Conservation (phyloP, 1,140 invertebrate species). For the Eumeta japonica region DNA sequence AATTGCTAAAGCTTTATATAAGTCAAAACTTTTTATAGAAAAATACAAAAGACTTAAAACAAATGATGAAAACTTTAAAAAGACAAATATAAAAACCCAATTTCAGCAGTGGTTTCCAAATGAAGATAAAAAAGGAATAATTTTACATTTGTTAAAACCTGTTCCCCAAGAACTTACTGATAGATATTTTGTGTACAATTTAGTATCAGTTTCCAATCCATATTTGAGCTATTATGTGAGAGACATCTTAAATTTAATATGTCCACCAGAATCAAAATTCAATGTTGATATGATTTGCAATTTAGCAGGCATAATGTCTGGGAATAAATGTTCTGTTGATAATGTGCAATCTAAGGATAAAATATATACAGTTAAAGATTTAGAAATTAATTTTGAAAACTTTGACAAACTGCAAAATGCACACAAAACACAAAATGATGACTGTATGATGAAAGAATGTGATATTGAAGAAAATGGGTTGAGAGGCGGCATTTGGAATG, state of each 20-base stretch:
- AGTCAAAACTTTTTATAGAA: constrained; percentile 1
- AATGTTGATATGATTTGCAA: constrained; percentile 30
- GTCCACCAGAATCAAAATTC: constrained; percentile 24
- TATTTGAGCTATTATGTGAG: constrained; percentile 36
- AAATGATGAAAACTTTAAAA: constrained; percentile 23
- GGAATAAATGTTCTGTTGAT: constrained; percentile 1
- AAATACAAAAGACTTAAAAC: constrained; percentile 10
- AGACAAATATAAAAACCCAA: constrained; percentile 27
- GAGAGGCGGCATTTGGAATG: constrained; percentile 26
- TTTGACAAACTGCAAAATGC: constrained; percentile 5
- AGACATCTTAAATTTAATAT: constrained; percentile 31
- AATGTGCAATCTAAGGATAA: constrained; percentile 10
- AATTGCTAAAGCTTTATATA: background rate
- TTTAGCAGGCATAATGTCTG: constrained; percentile 37
- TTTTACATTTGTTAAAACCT: constrained; percentile 35
- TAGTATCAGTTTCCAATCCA: constrained; percentile 36
- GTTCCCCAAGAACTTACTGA: constrained; percentile 30
- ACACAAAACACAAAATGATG: constrained; percentile 1
- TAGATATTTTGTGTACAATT: constrained; percentile 35
- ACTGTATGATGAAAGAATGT: constrained; percentile 5
- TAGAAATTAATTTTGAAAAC: constrained; percentile 10
- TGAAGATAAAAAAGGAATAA: constrained; percentile 24
- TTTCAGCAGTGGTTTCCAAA: constrained; percentile 46
- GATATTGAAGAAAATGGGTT: constrained; percentile 5
- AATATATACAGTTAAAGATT: constrained; percentile 41